phyloP scores from a whole-genome alignment of 2,113 vertebrate genomes.

The Sinocyclocheilus rhinocerous region DNA sequence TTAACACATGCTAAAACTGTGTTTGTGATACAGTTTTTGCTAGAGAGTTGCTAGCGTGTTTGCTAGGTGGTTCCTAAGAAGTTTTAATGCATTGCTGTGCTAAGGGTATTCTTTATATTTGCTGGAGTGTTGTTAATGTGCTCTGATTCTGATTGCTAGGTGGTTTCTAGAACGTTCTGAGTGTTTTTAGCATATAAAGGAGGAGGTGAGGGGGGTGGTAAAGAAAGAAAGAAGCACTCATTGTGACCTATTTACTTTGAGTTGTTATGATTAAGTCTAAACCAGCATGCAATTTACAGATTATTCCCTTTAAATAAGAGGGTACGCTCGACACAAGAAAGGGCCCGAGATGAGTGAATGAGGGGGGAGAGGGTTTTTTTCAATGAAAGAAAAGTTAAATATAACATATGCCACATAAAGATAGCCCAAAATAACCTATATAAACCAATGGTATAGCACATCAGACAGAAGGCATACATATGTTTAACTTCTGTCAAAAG shows the following conservation, averaged over 20 bases:
- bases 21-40: too few species aligned
- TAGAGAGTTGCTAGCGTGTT: too few species aligned
- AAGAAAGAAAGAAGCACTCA: slow-evolving; percentile 46
- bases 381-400: slow-evolving; percentile 65
- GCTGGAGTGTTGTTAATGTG: too few species aligned
- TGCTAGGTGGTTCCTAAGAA: too few species aligned
- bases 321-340: slow-evolving; percentile 54
- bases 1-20: too few species aligned
- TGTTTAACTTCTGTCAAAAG: slow-evolving; percentile 51
- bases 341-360: slow-evolving; percentile 12
- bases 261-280: slow-evolving; percentile 71
- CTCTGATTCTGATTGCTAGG: too few species aligned
- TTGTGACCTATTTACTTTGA: slow-evolving; percentile 67
- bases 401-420: slow-evolving; percentile 70
- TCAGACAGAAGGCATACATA: slow-evolving; percentile 28
- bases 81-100: too few species aligned
- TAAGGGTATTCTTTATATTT: too few species aligned
- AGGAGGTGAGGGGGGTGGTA: slow-evolving; percentile 35
- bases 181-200: not conserved
- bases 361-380: slow-evolving; percentile 28
- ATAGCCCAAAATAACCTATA: slow-evolving; percentile 62
- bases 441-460: slow-evolving; percentile 37
- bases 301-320: slow-evolving; percentile 69
- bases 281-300: slow-evolving; percentile 69
- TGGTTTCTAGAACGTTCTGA: too few species aligned